Base-by-base conservation (phyloP, 2,797 vertebrate genomes). In the Pseudochaenichthys georgianus region DNA sequence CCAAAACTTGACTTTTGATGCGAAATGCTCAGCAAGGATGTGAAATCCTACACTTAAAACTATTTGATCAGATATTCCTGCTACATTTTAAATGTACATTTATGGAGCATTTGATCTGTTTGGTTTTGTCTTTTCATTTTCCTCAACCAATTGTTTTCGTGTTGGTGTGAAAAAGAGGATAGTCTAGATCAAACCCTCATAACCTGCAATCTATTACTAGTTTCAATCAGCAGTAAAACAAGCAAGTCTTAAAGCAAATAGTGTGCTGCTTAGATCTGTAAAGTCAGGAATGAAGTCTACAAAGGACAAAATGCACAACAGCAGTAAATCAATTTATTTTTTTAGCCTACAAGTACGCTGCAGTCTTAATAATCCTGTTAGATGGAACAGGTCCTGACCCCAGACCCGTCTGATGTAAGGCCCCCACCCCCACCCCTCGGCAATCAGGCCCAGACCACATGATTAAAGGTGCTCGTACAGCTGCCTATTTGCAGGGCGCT, bases 381-480 rank as follows among this genome's bases (percentile, higher is more conserved):
- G 76, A 38, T 60, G 43, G 72, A 91, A 65, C 53, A 8, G 53
- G 57, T 80, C 72, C 61, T 75, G 80, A 87, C 70, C 81, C 54
- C 59, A 45, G 66, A 70, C 67, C 77, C 4, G 13, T 70, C 71
- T 86, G 86, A 88, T 86, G 72, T 82, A 82, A 86, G 13, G 7
- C 54, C 68, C 23, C 54, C 1, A 11, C 74, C 38, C 54, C 65
- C 53, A 1, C 63, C 78, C 76, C 50, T 54, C 46, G 71, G 80
- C 82, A 92, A 91, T 93, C 89, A 90, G 83, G 50, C 78, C 81
- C 83, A 73, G 82, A 80, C 78, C 73, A 77, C 70, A 86, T 85
- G 83, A 91, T 85, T 81, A 83, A 87, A 87, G 90, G 79, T 86
- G 82, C 80, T 80, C 75, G 67, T 68, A 50, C 70, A 81, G 81